Percentiles rank a stretch among this genome's conserved stretches.
Evolutionary conservation across 2,113 vertebrate species (phyloP).

Genomic region (Dicerorhinus sumatrensis): DNA sequence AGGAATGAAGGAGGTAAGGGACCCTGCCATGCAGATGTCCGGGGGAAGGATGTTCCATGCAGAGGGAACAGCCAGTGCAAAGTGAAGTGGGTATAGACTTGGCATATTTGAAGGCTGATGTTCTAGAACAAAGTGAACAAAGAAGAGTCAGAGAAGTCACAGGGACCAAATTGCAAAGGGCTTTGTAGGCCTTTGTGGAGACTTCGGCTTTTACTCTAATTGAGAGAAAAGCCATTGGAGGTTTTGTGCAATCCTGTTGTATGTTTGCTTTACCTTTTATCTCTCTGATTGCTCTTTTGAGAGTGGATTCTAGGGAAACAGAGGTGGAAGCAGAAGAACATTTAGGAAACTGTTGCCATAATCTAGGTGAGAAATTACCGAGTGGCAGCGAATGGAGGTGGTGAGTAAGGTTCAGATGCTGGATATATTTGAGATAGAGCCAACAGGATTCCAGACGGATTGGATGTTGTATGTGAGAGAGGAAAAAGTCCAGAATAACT

Average conservation of each 20-base stretch:
- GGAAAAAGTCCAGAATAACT: neutral
- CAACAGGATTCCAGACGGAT: neutral
- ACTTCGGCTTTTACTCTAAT: neutral
- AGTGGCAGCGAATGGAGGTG: neutral
- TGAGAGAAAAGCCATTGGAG: neutral
- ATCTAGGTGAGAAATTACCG: neutral
- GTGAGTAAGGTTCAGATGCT: neutral
- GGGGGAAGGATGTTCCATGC: neutral
- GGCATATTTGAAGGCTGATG: neutral
- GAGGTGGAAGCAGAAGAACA: neutral
- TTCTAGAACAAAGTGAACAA: neutral
- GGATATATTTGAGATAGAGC: neutral
- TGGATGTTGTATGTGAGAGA: neutral
- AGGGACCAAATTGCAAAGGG: neutral
- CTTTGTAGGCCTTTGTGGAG: neutral
- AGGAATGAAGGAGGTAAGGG: neutral
- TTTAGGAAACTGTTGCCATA: neutral
- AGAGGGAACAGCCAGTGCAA: neutral
- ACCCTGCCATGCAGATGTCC: no score
- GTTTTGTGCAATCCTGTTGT: neutral
- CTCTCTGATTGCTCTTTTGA: conserved; percentile 17
- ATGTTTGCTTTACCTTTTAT: neutral
- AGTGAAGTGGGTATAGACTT: neutral
- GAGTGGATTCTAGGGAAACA: conserved; percentile 27
- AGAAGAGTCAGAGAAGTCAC: neutral